Evolutionary conservation across 2,888 invertebrate genomes (phyloP), one percentile per base, ranked within the genome.

Genomic region (Zaprionus obscuricornis): DNA sequence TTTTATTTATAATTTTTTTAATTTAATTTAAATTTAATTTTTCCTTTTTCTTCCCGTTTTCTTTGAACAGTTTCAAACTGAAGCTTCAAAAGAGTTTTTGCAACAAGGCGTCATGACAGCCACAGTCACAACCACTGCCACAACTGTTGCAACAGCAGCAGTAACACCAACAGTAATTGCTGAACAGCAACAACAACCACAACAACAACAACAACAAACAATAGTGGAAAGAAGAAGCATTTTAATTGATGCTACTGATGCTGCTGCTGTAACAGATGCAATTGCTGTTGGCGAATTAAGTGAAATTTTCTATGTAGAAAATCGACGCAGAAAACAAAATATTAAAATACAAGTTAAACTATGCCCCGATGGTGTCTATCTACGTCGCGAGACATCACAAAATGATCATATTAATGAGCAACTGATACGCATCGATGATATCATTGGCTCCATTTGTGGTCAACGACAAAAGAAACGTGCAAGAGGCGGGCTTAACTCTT

Each of bases 271-370:
- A 8, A 6, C 7, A 2, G 20, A n/a, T n/a, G 33, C n/a, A 3
- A 3, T 2, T 16, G 0, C 18, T 29, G 1, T 6, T 31, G 4
- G 85, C n/a, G n/a, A 86, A 6, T 60, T 88, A 11, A 81, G 78
- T 39, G 88, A 88, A 40, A 75, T 79, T 29, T 88, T 88, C 43
- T 88, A 79, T 43, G 86, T 88, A 36, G 87, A 82, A 34, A 83
- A 73, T 11, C 96, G 95, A 88, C 95, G 94, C 87, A 95, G 94
- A 87, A 95, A 94, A 90, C 95, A 94, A 86, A 95, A 94, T 89
- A 94, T 95, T 50, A 94, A 94, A 67, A 96, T 96, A 89, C 93
- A 94, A 78, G 96, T 96, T 43, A 93, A 93, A 71, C 91, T 96
- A 36, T 94, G 94, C 31, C 93, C 93, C 22, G 93, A 92, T 75